phyloP scores from a whole-genome alignment of 2,888 invertebrate genomes.

The Limulus polyphemus region DNA sequence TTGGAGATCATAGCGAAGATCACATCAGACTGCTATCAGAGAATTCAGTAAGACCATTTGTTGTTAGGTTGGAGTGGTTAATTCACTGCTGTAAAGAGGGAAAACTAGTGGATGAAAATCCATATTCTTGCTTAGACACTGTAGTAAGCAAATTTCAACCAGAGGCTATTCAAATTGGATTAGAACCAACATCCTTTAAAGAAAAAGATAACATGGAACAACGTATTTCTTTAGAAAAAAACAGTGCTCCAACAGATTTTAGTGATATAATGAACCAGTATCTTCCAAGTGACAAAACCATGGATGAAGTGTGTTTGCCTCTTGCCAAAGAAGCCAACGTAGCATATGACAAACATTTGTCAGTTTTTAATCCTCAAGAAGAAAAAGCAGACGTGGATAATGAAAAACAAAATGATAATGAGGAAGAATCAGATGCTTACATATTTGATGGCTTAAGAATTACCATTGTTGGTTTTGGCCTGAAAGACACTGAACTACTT shows the following conservation, averaged over 20 bases:
- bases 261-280: slow-evolving; percentile 34
- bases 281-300: slow-evolving; percentile 13
- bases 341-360: neutral
- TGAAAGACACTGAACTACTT: slow-evolving; percentile 31
- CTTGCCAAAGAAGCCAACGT: neutral
- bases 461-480: slow-evolving; percentile 35
- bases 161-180: too few relatives aligned
- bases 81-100: slow-evolving; percentile 54
- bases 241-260: slow-evolving; percentile 21
- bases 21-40: slow-evolving; percentile 30
- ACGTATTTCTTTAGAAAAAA: too few relatives aligned
- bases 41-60: slow-evolving; percentile 38
- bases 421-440: slow-evolving; percentile 23
- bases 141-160: neutral
- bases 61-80: slow-evolving; percentile 62
- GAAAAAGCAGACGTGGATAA: too few relatives aligned
- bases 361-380: too few relatives aligned
- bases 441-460: slow-evolving; percentile 33
- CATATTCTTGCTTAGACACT: slow-evolving; percentile 30
- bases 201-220: too few relatives aligned
- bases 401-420: slow-evolving; percentile 10
- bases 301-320: slow-evolving; percentile 4
- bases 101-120: slow-evolving; percentile 46
- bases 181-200: too few relatives aligned
- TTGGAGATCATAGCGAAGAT: slow-evolving; percentile 44